phyloP scores from a whole-genome alignment of 2,888 invertebrate genomes.

The Ophion ventricosus region DNA sequence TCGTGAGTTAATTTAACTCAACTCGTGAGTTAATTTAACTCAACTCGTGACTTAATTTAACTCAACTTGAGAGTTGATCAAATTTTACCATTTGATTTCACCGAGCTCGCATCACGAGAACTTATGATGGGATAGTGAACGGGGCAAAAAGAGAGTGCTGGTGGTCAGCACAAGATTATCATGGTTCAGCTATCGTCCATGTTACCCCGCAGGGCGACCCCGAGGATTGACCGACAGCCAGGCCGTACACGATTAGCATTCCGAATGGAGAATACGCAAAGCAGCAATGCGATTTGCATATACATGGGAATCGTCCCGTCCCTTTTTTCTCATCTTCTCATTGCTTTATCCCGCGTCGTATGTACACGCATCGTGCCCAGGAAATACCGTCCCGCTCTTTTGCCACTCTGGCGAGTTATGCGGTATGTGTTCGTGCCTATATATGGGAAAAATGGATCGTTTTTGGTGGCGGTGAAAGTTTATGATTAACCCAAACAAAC shows the following conservation, averaged over 20 bases:
- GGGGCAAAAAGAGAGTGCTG: conserved; percentile 26
- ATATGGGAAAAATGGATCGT: too few relatives aligned
- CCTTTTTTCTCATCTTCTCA: neutral
- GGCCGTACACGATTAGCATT: conserved; percentile 72
- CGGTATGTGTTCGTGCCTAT: too few relatives aligned
- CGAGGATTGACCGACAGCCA: conserved; percentile 70
- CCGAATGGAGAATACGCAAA: conserved; percentile 68
- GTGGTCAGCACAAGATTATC: conserved; percentile 31
- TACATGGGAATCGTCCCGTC: conserved; percentile 50
- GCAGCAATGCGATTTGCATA: conserved; percentile 70
- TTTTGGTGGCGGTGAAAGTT: conserved; percentile 3
- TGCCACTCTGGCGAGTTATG: too few relatives aligned
- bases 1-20: too few relatives aligned
- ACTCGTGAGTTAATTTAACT: too few relatives aligned
- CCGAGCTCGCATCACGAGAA: too few relatives aligned
- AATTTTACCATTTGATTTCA: too few relatives aligned
- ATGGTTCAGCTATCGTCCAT: conserved; percentile 2
- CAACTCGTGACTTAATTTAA: too few relatives aligned
- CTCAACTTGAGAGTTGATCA: too few relatives aligned
- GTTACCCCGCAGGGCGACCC: conserved; percentile 33
- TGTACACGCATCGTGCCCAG: conserved; percentile 2
- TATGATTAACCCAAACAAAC: conserved; percentile 69
- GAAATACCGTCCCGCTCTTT: too few relatives aligned
- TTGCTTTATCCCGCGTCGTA: conserved; percentile 10
- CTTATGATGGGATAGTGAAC: neutral